Conservation (phyloP, 2,888 invertebrate species). For the Furcula furcula region DNA sequence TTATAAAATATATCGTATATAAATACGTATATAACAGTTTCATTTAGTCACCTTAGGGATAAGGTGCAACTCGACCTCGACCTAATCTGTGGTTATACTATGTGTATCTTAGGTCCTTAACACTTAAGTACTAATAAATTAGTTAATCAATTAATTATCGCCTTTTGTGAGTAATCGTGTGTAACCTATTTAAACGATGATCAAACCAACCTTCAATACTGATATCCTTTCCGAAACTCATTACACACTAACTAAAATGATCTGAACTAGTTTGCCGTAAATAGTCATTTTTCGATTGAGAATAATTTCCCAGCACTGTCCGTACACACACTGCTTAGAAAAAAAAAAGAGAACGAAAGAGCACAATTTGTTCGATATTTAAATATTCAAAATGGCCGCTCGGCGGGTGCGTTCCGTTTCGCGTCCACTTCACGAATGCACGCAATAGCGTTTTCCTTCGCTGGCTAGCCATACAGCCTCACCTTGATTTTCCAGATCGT, state of each 20-base stretch:
- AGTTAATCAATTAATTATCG: too few species aligned
- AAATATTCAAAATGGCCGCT: constrained; percentile 13
- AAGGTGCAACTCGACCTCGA: too few species aligned
- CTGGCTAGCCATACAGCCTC: constrained; percentile 28
- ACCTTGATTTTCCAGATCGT: constrained; percentile 63
- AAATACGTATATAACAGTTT: too few species aligned
- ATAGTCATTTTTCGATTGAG: constrained; percentile 59
- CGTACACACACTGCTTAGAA: constrained; percentile 6
- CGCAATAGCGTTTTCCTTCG: constrained; percentile 43
- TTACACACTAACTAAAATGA: constrained; percentile 74
- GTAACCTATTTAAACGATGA: too few species aligned
- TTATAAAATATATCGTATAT: too few species aligned
- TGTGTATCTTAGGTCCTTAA: too few species aligned
- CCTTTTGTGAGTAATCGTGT: too few species aligned
- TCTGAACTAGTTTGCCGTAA: constrained; percentile 77
- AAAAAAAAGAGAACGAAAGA: constrained; percentile 13
- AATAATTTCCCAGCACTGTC: constrained; percentile 24
- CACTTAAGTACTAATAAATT: too few species aligned
- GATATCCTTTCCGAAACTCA: constrained; percentile 27
- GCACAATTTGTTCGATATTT: constrained; percentile 26
- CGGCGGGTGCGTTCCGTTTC: constrained; percentile 45
- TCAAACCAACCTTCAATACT: constrained; percentile 35
- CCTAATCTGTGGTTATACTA: too few species aligned
- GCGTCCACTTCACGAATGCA: constrained; percentile 53
- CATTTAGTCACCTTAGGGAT: too few species aligned